Percentiles rank a stretch among this genome's conserved stretches.
Evolutionary conservation across 2,113 vertebrate genomes (phyloP).

Genomic region (Ophiodon elongatus): DNA sequence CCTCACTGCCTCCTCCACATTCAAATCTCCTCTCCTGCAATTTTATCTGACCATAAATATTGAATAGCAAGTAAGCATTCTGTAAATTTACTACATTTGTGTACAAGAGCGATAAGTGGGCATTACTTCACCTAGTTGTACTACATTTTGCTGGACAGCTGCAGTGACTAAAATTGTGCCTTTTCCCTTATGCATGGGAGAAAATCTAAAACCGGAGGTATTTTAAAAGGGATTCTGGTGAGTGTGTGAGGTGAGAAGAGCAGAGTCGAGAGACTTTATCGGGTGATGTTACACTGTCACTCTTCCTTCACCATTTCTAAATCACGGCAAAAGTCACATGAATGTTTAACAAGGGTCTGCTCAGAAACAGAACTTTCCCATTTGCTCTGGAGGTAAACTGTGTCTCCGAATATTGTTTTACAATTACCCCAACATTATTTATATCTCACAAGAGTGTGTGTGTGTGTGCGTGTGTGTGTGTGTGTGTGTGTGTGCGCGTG

Average conservation of each 20-base stretch:
- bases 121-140: conserved; percentile 54
- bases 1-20: conserved; percentile 28
- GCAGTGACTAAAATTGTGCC: conserved; percentile 49
- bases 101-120: conserved; percentile 74
- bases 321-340: conserved; percentile 58
- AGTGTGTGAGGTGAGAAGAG: conserved; percentile 51
- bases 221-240: conserved; percentile 35
- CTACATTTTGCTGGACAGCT: conserved; percentile 58
- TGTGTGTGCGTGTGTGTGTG: background rate
- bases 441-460: conserved; percentile 32
- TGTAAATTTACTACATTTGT: conserved; percentile 71
- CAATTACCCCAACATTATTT: conserved; percentile 57
- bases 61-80: conserved; percentile 66
- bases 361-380: conserved; percentile 76
- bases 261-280: conserved; percentile 37
- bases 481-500: too few relatives aligned
- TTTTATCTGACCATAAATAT: conserved; percentile 75
- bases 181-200: conserved; percentile 55
- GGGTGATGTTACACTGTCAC: conserved; percentile 30
- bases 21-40: conserved; percentile 50
- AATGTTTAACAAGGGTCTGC: conserved; percentile 70
- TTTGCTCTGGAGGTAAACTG: conserved; percentile 65
- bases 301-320: conserved; percentile 10
- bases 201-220: conserved; percentile 33
- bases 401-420: conserved; percentile 41